Evolutionary conservation across 2,113 vertebrate species (phyloP).

Genomic region (Oryzias celebensis): DNA sequence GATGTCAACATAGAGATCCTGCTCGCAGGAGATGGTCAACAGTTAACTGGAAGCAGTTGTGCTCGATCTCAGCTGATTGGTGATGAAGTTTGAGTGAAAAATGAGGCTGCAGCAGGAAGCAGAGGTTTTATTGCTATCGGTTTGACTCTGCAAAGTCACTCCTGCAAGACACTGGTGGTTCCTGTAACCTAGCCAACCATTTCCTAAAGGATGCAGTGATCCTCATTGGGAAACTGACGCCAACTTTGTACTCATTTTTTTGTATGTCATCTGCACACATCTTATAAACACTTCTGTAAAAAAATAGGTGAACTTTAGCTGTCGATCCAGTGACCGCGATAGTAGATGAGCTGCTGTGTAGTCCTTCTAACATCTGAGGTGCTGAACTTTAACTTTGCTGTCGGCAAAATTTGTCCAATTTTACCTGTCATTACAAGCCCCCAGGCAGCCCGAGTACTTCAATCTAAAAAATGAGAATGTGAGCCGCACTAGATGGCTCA

Average conservation of each 20-base stretch:
- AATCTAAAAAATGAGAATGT: neutral
- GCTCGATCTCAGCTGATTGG: no score
- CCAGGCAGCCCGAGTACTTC: neutral
- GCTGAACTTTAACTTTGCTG: neutral
- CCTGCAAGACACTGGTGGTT: neutral
- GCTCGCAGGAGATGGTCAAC: no score
- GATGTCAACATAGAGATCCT: no score
- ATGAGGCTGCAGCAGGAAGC: neutral
- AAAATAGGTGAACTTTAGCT: neutral
- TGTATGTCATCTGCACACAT: no score
- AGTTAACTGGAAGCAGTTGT: no score
- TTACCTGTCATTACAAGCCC: neutral
- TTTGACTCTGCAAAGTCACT: neutral
- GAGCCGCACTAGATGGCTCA: neutral
- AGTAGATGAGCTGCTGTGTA: neutral
- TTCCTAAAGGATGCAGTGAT: no score
- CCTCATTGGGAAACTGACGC: no score
- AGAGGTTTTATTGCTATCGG: neutral
- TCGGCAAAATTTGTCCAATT: neutral
- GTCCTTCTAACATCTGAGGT: neutral
- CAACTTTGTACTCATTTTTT: no score
- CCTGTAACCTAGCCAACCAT: neutral
- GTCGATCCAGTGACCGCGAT: neutral
- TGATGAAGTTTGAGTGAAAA: neutral
- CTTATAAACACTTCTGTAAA: neutral